A percentile compares a stretch with the other conserved stretches of the same genome.
These are phyloP conservation scores for Oryzias celebensis DNA, from an alignment of 2,113 vertebrate species.

Conservation along the genomic window DNA sequence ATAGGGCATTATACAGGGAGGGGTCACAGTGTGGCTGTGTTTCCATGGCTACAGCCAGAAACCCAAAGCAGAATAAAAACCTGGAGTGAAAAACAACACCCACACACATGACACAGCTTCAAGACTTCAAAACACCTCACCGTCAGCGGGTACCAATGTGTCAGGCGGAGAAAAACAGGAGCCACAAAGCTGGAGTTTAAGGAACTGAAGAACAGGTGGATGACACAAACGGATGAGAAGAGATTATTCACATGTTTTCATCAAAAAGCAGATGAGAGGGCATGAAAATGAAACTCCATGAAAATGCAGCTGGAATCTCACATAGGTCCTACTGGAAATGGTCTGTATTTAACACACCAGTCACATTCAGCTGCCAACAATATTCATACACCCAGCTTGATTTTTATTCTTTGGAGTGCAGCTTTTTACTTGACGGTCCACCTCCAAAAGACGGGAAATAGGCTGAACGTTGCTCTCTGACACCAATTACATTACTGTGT, in stretches of 20 bases:
- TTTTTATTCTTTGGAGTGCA: slow-evolving; percentile 7
- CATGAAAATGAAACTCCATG: slow-evolving; percentile 13
- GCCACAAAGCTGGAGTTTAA: slow-evolving; percentile 7
- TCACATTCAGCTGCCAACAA: slow-evolving; percentile 6
- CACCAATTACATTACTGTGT: slow-evolving; percentile 39
- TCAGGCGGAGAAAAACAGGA: slow-evolving; percentile 32
- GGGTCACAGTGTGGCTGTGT: slow-evolving; percentile 42
- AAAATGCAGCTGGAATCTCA: background rate
- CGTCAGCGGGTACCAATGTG: slow-evolving; percentile 38
- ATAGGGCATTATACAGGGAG: slow-evolving; percentile 52
- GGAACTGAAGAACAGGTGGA: slow-evolving; percentile 3
- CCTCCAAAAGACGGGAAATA: slow-evolving; percentile 1
- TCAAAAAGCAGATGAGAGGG: too few species aligned
- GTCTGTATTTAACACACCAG: slow-evolving; percentile 13
- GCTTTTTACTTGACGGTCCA: slow-evolving; percentile 2
- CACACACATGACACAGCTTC: slow-evolving; percentile 39
- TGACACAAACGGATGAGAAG: slow-evolving; percentile 9
- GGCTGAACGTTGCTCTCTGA: slow-evolving; percentile 23
- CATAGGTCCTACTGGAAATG: background rate
- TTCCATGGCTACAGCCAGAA: slow-evolving; percentile 60
- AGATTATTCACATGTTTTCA: too few species aligned
- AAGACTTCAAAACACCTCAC: slow-evolving; percentile 33
- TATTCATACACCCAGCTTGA: slow-evolving; percentile 20
- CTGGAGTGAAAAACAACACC: slow-evolving; percentile 50
- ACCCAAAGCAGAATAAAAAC: slow-evolving; percentile 48